Base-by-base conservation (phyloP, 2,113 vertebrate genomes). In the Coptodon bakossiorum region DNA sequence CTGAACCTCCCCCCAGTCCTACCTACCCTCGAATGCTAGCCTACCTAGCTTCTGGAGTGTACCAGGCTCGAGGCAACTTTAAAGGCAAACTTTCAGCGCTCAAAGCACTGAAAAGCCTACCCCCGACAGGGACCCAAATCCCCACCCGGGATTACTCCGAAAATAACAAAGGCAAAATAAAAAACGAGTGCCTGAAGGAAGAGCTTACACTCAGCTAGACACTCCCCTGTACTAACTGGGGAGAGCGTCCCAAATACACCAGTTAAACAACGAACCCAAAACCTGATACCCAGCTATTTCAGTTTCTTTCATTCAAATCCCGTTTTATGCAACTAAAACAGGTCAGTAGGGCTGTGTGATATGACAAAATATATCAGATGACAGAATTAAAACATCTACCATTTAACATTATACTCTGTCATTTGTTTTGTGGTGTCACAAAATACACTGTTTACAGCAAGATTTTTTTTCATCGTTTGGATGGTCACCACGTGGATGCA, bases 381-480 rank as follows among this genome's bases (percentile, higher is more conserved):
- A 59, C 27, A 9, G 27, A 59, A 59, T 59, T 59, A 16, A 16
- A 16, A 59, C 27, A 16, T 59, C 13, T 59, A 59, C 56, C 27
- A 29, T 59, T 59, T 59, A 59, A 59, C 27, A 29, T 59, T 59
- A 29, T 59, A 59, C 56, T 59, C 56, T 6, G 27, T 56, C 54
- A 59, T 59, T 29, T 29, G 56, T 9, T 59, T 59, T 29, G 56
- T 29, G 14, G 56, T 16, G 56, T 59, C 13, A 27, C 54, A 59
- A 29, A 3, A 59, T 6, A 29, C 27, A 59, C 0, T 0, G 56
- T 29, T 59, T 29, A 59, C 24, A 29, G 56, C 56, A 14, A 56
- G 13, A 57, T 22, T 22, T 31, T 31, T 31, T 0, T 0, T 57
- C 3, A 29, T 59, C 0, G 3, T 59, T 59, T 59, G 13, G 56